Evolutionary conservation across 2,888 invertebrate genomes (phyloP).

Genomic region (Pseudococcus jackbeardsleyi): DNA sequence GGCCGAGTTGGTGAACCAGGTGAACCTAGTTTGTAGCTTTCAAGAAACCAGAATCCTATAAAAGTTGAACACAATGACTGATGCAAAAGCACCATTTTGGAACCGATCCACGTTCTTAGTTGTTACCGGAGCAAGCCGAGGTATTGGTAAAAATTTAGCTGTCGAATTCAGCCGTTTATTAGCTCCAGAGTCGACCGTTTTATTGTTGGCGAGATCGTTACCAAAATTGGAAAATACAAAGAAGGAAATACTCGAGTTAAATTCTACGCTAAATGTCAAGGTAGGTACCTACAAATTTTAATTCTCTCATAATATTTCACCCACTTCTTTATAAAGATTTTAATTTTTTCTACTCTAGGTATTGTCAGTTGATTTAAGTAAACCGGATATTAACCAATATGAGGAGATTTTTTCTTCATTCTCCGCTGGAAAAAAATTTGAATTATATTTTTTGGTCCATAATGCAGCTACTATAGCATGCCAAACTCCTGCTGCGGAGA

Average conservation of each 20-base stretch:
- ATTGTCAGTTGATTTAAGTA: constrained; percentile 75
- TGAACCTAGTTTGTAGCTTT: constrained; percentile 70
- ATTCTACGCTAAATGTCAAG: constrained; percentile 72
- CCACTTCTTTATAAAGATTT: too few relatives aligned
- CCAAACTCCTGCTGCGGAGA: constrained; percentile 75
- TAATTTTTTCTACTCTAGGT: constrained; percentile 67
- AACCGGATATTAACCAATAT: constrained; percentile 70
- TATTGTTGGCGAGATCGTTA: constrained; percentile 82
- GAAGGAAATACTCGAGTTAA: constrained; percentile 72
- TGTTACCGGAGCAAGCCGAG: constrained; percentile 89
- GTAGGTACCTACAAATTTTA: constrained; percentile 68
- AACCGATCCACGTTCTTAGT: constrained; percentile 72
- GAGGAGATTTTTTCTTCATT: constrained; percentile 69
- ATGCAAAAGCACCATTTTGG: constrained; percentile 68
- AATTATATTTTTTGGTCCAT: constrained; percentile 83
- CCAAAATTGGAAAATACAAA: constrained; percentile 78
- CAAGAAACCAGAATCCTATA: constrained; percentile 68
- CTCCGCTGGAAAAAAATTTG: constrained; percentile 73
- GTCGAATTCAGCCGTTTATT: constrained; percentile 79
- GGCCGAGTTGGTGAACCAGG: constrained; percentile 71
- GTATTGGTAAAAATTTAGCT: constrained; percentile 87
- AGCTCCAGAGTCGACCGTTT: constrained; percentile 78
- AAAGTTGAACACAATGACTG: constrained; percentile 68
- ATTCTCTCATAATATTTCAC: background rate
- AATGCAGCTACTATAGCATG: constrained; percentile 89